These are phyloP conservation scores for Chaetura pelagica DNA, from an alignment of 2,113 vertebrate genomes.

Conservation along the genomic window DNA sequence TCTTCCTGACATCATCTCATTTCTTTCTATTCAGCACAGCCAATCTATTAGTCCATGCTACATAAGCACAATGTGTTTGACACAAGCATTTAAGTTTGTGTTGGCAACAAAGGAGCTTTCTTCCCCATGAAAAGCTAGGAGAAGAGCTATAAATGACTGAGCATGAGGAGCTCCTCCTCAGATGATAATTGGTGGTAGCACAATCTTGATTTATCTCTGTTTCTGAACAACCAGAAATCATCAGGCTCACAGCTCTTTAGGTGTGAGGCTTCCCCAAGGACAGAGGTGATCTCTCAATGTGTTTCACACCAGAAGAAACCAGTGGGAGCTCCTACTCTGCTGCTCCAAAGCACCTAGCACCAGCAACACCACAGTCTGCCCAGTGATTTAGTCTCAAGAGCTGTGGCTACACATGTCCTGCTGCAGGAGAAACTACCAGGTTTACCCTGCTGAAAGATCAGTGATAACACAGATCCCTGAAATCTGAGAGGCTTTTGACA, in stretches of 20 bases:
- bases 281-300: neutral
- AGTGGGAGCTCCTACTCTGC: neutral
- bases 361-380: neutral
- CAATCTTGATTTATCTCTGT: neutral
- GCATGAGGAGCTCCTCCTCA: neutral
- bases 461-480: neutral
- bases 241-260: neutral
- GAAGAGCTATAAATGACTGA: conserved; percentile 1
- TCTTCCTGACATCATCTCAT: neutral
- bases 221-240: neutral
- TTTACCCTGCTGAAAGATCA: neutral
- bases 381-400: neutral
- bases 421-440: neutral
- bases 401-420: neutral
- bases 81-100: neutral
- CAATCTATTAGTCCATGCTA: neutral
- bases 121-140: neutral
- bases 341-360: neutral
- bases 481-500: neutral
- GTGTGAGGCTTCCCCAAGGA: neutral
- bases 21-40: neutral
- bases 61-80: neutral
- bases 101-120: conserved; percentile 19
- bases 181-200: neutral
- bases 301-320: neutral